Conservation (phyloP, 2,888 invertebrate genomes). For the Rhagium mordax region DNA sequence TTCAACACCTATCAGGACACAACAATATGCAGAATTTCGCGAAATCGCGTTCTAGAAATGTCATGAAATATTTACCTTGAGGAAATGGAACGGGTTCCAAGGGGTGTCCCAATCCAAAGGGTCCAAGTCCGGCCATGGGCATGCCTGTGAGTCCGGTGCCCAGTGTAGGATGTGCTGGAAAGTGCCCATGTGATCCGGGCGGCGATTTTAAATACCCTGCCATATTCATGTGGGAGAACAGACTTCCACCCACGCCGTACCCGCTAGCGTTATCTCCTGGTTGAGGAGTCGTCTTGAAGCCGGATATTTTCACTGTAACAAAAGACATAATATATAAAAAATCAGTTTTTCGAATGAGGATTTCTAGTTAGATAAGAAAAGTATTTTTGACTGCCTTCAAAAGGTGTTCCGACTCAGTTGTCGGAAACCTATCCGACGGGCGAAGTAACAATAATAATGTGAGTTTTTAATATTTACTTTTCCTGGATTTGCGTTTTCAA, state of each 20-base stretch:
- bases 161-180: constrained; percentile 60
- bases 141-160: constrained; percentile 59
- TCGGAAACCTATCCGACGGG: constrained; percentile 17
- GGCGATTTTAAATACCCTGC: constrained; percentile 66
- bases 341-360: neutral
- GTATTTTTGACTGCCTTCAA: too few relatives aligned
- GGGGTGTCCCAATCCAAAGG: constrained; percentile 65
- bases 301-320: constrained; percentile 59
- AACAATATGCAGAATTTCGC: neutral
- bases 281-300: constrained; percentile 61
- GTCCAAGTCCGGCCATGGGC: constrained; percentile 63
- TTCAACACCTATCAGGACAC: neutral
- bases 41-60: neutral
- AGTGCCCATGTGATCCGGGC: constrained; percentile 61
- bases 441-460: neutral
- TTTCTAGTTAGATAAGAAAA: too few relatives aligned
- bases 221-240: constrained; percentile 63
- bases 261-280: constrained; percentile 52
- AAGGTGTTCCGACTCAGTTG: too few relatives aligned
- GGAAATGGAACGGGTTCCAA: constrained; percentile 65
- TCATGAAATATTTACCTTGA: constrained; percentile 64
- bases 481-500: neutral
- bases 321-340: constrained; percentile 33
- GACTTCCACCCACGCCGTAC: constrained; percentile 43
- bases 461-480: neutral